A percentile compares a stretch with the other conserved stretches of the same genome.
Evolutionary conservation across 2,797 vertebrate genomes (phyloP).

Genomic region (Ispidina picta): DNA sequence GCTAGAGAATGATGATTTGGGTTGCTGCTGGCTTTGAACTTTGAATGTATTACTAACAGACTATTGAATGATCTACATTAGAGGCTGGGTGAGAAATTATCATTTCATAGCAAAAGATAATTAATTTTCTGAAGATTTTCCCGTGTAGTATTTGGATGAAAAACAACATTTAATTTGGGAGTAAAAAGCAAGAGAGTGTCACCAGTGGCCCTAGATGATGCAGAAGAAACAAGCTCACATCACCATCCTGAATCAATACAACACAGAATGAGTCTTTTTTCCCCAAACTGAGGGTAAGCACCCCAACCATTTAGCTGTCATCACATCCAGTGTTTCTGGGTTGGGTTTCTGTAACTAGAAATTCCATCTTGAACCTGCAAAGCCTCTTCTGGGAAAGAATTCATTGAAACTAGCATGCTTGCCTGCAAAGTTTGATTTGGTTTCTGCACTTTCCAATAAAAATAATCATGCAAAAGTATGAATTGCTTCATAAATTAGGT

Average conservation of each 20-base stretch:
- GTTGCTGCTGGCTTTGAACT: neutral
- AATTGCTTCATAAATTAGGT: neutral
- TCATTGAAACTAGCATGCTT: neutral
- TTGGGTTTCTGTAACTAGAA: conserved; percentile 3
- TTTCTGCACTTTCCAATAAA: conserved; percentile 23
- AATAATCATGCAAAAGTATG: conserved; percentile 27
- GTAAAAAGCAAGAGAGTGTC: neutral
- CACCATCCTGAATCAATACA: neutral
- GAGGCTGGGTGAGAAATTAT: neutral
- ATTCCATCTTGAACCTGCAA: conserved; percentile 17
- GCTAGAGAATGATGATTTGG: neutral
- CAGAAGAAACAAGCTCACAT: neutral
- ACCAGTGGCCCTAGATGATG: neutral
- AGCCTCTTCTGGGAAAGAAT: neutral
- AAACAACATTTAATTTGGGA: neutral
- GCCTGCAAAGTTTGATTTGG: neutral
- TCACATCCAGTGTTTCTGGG: neutral
- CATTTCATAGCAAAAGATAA: neutral
- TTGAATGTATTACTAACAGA: neutral
- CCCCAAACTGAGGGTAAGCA: neutral
- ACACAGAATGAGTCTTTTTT: neutral
- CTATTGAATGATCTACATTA: neutral
- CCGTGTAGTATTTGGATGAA: neutral
- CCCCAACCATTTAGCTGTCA: neutral
- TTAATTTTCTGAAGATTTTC: neutral